Base-by-base conservation (phyloP, 1,140 invertebrate genomes). In the Bombyx mori region DNA sequence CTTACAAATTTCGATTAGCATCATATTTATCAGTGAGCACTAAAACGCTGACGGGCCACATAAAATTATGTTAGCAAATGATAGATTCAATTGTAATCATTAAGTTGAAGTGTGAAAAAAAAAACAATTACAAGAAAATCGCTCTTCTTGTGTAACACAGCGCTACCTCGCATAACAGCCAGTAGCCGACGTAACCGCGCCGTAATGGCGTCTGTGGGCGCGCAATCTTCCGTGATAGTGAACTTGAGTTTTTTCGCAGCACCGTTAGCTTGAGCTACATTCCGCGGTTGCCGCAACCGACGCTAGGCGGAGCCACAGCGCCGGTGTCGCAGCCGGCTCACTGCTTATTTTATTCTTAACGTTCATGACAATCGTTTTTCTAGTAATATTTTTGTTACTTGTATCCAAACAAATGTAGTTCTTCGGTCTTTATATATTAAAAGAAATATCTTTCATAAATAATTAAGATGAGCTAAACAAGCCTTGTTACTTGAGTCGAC, bases 171-270 rank as follows among this genome's bases (percentile, higher is more conserved):
- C 79, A 82, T 82, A 85, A 82, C 70, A 71, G 58, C 57, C 52
- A 52, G 69, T 68, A 69, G 73, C 58, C 79, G 75, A 81, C 82
- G 78, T 82, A 85, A 85, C 79, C 75, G 73, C 77, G 64, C 63
- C 35, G 77, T 81, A 78, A 83, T 79, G 73, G 66, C 71, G 61
- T 57, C 63, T 54, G 55, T 56, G 61, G 59, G 66, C 72, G 79
- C 73, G 79, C 82, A 83, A 82, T 83, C 80, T 82, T 82, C 79
- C 82, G 75, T 77, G 79, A 79, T 82, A 86, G 79, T 82, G 82
- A 86, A 86, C 82, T 86, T 86, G 82, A 77, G 76, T 83, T 82
- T 86, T 47, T 86, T 86, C 54, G 56, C 69, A 68, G 77, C 69
- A 83, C 80, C 80, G 80, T 82, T 83, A 82, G 60, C 67, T 75